Evolutionary conservation across 2,113 vertebrate genomes (phyloP), one percentile per base, ranked within the genome.

Genomic region (Hucho hucho): DNA sequence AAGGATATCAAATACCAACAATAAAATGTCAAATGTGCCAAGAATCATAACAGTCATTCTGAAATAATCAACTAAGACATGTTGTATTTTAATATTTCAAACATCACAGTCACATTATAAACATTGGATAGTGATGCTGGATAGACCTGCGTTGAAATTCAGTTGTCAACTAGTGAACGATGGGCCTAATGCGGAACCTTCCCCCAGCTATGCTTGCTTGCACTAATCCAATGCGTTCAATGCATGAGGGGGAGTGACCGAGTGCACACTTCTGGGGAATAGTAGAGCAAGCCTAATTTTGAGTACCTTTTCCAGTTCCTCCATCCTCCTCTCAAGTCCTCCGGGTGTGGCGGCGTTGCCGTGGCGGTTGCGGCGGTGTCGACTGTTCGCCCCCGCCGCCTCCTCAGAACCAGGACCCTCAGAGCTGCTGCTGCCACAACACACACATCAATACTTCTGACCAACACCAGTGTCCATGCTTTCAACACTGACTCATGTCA

Each of bases 291-390:
- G 65, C 16, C 28, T 20, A n/a, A 14, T 20, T 18, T 11, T 14
- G 25, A 59, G 56, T 87, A 98, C 97, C 94, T 89, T 96, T 91
- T 99, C 98, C 86, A 98, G 95, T 75, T 98, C 97, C 75, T 99
- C 97, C 83, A 98, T 86, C 89, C 93, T 95, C 81, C 94, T 96
- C 89, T 98, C 97, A 92, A 96, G 89, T 84, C 86, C n/a, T n/a
- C 80, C 92, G 32, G 91, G 61, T 0, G 76, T 88, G 24, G 88
- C 16, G 20, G 89, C 85, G 80, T 97, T 91, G 88, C 82, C 87
- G 11, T 94, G 94, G 49, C 94, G 95, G 85, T 80, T 79, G 70
- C 94, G 89, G 76, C 94, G 93, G 12, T 94, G 95, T 76, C 91
- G 77, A 90, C 81, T 81, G 83, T 81, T 91, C 7, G 83, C 87